Base-by-base conservation (phyloP, 2,113 vertebrate species). In the Syngnathoides biaculeatus region DNA sequence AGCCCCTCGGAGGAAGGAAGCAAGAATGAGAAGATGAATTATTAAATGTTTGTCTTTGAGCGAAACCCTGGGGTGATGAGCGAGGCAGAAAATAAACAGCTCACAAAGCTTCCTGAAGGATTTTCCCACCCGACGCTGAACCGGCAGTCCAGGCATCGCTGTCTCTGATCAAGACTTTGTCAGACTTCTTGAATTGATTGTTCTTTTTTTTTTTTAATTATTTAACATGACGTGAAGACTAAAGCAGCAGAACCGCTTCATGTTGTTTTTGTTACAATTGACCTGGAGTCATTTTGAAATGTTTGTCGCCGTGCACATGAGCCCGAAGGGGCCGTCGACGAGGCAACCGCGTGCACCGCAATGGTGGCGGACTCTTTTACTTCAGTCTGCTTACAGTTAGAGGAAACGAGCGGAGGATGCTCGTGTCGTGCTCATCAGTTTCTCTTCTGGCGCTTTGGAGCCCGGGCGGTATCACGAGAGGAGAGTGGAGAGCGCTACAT, bases 1-100 rank as follows among this genome's bases (percentile, higher is more conserved):
- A 68, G 47, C 66, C 70, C 30, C 69, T 66, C 77, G 52, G 57
- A 66, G 20, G 53, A 62, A 66, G 40, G 42, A 57, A 30, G 26
- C 62, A 60, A 69, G 48, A 73, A 79, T 67, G 14, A 84, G 66
- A 0, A 62, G 64, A 86, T 90, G 42, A 87, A 90, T 90, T 83
- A 88, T 89, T 90, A 74, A 88, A 80, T 71, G 68, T 78, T 67
- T 80, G 50, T 85, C 77, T 86, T 77, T 80, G 84, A 83, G 77
- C 76, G 67, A 77, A 84, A 78, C 77, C 79, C 82, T 55, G 62
- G 73, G 78, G 81, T 83, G 75, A 82, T 84, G 78, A 86, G 67
- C 65, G 69, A 81, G 71, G 58, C 55, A 69, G 42, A 77, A 86
- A 81, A 87, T 83, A 90, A 89, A 89, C 74, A 88, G 79, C 71